Conservation (phyloP, 2,888 invertebrate genomes). For the Eubasilissa splendida region DNA sequence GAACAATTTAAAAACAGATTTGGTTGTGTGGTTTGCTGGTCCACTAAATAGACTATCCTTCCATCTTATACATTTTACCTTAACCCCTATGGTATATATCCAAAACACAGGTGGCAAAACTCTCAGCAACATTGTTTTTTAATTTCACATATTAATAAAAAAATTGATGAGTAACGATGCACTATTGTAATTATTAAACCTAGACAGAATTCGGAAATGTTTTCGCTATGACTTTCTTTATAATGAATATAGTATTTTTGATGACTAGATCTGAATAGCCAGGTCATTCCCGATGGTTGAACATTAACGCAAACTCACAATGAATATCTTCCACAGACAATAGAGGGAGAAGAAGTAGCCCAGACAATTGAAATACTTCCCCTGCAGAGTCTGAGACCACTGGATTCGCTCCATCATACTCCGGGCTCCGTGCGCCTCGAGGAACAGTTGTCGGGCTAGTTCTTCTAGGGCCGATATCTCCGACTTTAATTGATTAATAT, state of each 20-base stretch:
- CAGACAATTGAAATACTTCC: slow-evolving; percentile 97
- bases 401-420: slow-evolving; percentile 93
- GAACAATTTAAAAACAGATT: neutral
- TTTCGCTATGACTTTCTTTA: no score
- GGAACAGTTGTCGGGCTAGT: slow-evolving; percentile 91
- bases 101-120: no score
- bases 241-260: no score
- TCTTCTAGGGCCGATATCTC: slow-evolving; percentile 94
- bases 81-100: no score
- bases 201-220: no score
- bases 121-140: no score
- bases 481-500: slow-evolving; percentile 84
- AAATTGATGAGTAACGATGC: no score
- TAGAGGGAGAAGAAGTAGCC: slow-evolving; percentile 99
- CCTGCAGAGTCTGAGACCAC: slow-evolving; percentile 97
- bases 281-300: no score
- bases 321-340: slow-evolving; percentile 99
- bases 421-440: slow-evolving; percentile 95
- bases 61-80: no score
- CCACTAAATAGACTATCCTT: neutral
- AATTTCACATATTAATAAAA: no score
- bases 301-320: slow-evolving; percentile 77
- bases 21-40: neutral
- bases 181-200: no score
- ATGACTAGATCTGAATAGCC: no score